Percentiles rank a stretch among this genome's conserved stretches.
Evolutionary conservation across 2,888 invertebrate genomes (phyloP).

Genomic region (Mesorhabditis spiculigera): DNA sequence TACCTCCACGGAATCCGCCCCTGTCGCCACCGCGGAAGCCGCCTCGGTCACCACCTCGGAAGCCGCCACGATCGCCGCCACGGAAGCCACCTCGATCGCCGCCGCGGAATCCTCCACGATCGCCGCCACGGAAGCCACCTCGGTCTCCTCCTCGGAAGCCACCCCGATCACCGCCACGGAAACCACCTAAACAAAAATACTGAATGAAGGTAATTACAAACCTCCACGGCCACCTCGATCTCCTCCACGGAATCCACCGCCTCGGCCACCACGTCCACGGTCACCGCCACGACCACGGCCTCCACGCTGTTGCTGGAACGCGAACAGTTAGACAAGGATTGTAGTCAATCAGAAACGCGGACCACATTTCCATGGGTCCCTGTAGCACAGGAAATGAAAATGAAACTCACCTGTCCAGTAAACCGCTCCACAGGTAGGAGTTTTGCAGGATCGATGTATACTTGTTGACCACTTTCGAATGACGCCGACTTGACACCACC

Average conservation of each 20-base stretch:
- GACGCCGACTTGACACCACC: slow-evolving; percentile 87
- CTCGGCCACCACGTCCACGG: slow-evolving; percentile 58
- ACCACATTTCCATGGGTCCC: slow-evolving; percentile 26
- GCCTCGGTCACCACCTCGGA: slow-evolving; percentile 14
- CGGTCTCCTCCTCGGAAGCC: slow-evolving; percentile 38
- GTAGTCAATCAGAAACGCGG: neutral
- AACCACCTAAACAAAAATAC: slow-evolving; percentile 37
- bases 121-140: slow-evolving; percentile 63
- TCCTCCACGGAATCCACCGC: slow-evolving; percentile 35
- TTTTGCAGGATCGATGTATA: slow-evolving; percentile 90
- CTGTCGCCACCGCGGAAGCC: slow-evolving; percentile 49
- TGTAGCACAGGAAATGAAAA: slow-evolving; percentile 34
- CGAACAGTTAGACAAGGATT: slow-evolving; percentile 5
- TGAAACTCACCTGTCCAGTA: slow-evolving; percentile 33
- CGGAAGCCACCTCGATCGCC: slow-evolving; percentile 50
- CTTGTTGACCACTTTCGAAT: slow-evolving; percentile 77
- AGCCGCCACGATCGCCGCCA: slow-evolving; percentile 20
- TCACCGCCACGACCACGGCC: slow-evolving; percentile 34
- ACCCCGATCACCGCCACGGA: slow-evolving; percentile 26
- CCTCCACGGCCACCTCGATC: slow-evolving; percentile 46
- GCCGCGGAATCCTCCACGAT: slow-evolving; percentile 48
- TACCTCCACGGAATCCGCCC: slow-evolving; percentile 64
- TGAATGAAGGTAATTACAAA: neutral
- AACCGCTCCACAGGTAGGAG: slow-evolving; percentile 83
- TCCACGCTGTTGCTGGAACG: slow-evolving; percentile 10